A percentile compares a stretch with the other conserved stretches of the same genome.
phyloP scores from a whole-genome alignment of 2,888 invertebrate genomes.

The Autographa gamma region DNA sequence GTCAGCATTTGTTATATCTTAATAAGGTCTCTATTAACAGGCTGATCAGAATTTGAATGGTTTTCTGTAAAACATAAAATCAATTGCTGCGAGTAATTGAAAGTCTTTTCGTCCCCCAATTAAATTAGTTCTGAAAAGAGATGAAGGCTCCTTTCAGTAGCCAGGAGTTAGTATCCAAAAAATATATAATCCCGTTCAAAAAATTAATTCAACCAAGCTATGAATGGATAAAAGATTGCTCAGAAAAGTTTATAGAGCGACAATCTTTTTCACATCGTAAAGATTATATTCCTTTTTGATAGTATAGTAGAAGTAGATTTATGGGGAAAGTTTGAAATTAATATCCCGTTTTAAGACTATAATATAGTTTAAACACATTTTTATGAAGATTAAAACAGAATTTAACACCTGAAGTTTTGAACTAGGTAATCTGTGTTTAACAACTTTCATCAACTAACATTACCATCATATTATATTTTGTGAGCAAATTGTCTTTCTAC shows the following conservation, averaged over 20 bases:
- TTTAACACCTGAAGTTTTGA: conserved; percentile 48
- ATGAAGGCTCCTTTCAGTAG: conserved; percentile 17
- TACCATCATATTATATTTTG: neutral
- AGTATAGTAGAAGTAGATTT: conserved; percentile 47
- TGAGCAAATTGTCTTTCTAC: neutral
- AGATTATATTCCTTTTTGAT: conserved; percentile 53
- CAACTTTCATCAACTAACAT: conserved; percentile 3
- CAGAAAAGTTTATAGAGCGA: conserved; percentile 26
- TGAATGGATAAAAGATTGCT: conserved; percentile 20
- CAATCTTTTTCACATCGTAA: conserved; percentile 40
- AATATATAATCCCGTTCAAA: neutral
- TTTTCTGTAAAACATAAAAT: no score
- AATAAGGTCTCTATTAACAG: no score
- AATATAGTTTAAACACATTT: conserved; percentile 54
- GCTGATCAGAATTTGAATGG: no score
- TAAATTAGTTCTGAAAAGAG: conserved; percentile 15
- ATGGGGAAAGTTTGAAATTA: conserved; percentile 46
- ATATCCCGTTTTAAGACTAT: conserved; percentile 51
- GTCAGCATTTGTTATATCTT: no score
- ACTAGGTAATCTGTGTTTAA: conserved; percentile 32
- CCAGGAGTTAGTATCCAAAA: neutral
- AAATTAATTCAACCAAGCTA: neutral
- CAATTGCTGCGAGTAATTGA: no score
- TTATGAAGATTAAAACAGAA: conserved; percentile 54
- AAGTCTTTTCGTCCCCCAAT: neutral